phyloP scores from a whole-genome alignment of 2,797 vertebrate genomes.

The Tadarida brasiliensis region DNA sequence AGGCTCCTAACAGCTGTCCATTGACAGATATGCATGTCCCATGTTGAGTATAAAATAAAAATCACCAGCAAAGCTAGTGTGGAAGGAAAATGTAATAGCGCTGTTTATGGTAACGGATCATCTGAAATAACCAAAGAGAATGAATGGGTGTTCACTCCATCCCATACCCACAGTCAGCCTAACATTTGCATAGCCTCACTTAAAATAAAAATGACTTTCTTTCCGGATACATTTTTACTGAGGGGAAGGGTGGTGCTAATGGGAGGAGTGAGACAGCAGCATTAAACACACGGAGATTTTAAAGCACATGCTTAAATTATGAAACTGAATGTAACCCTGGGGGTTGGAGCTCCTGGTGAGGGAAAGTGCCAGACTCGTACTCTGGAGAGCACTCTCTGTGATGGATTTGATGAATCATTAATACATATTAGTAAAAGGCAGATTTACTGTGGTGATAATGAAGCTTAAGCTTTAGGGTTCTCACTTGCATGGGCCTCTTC shows the following conservation, averaged over 20 bases:
- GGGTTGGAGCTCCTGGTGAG: neutral
- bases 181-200: neutral
- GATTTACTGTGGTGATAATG: constrained; percentile 43
- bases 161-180: neutral
- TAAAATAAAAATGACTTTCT: constrained; percentile 5
- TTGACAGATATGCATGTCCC: constrained; percentile 21
- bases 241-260: neutral
- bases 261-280: neutral
- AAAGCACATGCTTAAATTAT: constrained; percentile 33
- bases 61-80: constrained; percentile 44
- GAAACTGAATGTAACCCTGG: constrained; percentile 36
- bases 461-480: neutral
- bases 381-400: neutral
- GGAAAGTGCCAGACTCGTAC: neutral
- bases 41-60: constrained; percentile 61
- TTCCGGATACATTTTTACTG: neutral
- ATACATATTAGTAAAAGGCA: constrained; percentile 46
- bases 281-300: constrained; percentile 6
- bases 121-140: neutral
- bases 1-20: neutral
- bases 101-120: neutral
- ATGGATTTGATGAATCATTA: constrained; percentile 41
- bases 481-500: neutral
- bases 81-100: neutral
- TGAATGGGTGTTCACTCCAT: neutral